Conservation (phyloP, 2,888 invertebrate species). For the Choristoneura rosaceana region DNA sequence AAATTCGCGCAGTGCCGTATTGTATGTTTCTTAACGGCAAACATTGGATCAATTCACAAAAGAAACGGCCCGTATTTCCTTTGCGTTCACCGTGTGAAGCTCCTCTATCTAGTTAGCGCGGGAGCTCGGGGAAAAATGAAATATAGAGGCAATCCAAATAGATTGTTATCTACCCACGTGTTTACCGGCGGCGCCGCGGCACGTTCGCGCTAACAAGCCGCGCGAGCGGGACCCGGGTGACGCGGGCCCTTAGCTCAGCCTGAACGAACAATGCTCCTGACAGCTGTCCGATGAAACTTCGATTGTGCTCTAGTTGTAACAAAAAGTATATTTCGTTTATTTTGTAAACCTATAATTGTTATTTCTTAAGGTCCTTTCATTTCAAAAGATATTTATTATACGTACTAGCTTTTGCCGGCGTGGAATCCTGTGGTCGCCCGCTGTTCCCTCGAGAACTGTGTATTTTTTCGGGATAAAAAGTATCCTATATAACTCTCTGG, state of each 20-base stretch:
- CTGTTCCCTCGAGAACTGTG: too few relatives aligned
- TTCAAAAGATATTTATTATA: too few relatives aligned
- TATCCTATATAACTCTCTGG: too few relatives aligned
- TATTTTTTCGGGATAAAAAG: too few relatives aligned
- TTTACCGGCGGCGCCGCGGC: constrained; percentile 80
- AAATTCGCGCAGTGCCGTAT: constrained; percentile 43
- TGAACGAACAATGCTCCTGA: constrained; percentile 70
- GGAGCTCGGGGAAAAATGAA: constrained; percentile 82
- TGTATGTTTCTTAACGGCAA: constrained; percentile 47
- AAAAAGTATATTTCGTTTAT: constrained; percentile 5
- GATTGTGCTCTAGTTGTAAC: constrained; percentile 37
- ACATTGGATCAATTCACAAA: constrained; percentile 60
- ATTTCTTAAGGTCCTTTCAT: too few relatives aligned
- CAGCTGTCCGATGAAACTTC: constrained; percentile 69
- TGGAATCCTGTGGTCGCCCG: too few relatives aligned
- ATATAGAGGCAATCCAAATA: constrained; percentile 86
- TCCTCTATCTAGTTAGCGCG: constrained; percentile 82
- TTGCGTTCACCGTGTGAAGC: constrained; percentile 64
- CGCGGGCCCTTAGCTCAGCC: constrained; percentile 66
- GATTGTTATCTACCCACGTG: constrained; percentile 86
- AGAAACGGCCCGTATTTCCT: constrained; percentile 78
- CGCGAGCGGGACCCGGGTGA: constrained; percentile 60
- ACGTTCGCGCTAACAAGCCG: constrained; percentile 82
- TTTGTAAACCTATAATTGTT: neutral
- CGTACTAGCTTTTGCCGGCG: too few relatives aligned